A percentile compares a stretch with the other conserved stretches of the same genome.
Conservation (phyloP, 2,797 vertebrate species). For the Paramormyrops hopkinsi region DNA sequence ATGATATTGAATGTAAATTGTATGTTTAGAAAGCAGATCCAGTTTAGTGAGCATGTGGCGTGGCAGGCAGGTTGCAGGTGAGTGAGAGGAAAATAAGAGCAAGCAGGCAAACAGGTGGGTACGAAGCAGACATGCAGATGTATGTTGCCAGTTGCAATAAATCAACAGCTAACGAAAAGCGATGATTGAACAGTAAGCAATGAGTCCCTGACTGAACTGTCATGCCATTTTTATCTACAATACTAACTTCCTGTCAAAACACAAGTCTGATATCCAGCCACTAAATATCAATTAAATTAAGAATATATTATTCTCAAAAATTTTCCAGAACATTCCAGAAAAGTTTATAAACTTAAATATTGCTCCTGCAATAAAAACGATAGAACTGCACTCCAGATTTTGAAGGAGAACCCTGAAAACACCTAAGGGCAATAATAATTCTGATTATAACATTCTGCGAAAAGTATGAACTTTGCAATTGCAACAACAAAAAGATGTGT, state of each 20-base stretch:
- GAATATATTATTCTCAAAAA: background rate
- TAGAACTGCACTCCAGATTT: background rate
- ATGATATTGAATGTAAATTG: background rate
- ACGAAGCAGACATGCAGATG: background rate
- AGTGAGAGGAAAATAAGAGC: background rate
- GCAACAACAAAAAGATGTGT: background rate
- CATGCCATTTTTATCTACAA: background rate
- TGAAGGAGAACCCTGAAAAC: background rate
- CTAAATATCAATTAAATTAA: background rate
- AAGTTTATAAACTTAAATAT: background rate
- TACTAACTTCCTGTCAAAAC: background rate
- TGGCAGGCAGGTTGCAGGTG: background rate
- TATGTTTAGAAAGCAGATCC: background rate
- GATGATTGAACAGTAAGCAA: background rate
- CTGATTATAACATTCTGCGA: background rate
- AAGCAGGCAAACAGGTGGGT: background rate
- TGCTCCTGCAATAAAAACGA: background rate
- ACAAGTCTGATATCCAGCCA: background rate
- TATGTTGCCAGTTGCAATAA: background rate
- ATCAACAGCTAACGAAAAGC: background rate
- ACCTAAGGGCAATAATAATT: background rate
- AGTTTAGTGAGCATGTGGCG: background rate
- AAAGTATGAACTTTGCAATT: background rate
- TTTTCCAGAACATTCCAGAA: background rate
- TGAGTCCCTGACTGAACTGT: background rate